Conservation (phyloP, 2,797 vertebrate species). For the Luscinia luscinia region DNA sequence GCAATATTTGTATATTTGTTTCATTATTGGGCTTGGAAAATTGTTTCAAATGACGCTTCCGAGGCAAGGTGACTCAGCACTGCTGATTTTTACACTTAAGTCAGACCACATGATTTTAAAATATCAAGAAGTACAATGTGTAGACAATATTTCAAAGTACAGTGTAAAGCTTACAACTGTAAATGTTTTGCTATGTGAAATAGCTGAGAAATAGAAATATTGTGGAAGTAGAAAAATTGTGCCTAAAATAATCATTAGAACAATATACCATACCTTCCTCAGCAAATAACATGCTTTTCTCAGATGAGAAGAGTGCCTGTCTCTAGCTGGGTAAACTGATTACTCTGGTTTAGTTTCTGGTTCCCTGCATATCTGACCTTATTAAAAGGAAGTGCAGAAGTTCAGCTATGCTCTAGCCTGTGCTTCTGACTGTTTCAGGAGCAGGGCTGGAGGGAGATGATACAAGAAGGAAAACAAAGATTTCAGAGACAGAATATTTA, state of each 20-base stretch:
- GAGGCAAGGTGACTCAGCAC: background rate
- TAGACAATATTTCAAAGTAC: background rate
- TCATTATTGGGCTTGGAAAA: background rate
- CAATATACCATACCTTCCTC: background rate
- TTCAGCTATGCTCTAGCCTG: constrained; percentile 26
- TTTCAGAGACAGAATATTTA: background rate
- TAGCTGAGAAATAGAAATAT: background rate
- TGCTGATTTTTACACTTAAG: background rate
- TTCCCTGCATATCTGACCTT: constrained; percentile 46
- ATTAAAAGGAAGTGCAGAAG: constrained; percentile 68
- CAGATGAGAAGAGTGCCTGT: background rate
- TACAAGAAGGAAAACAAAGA: background rate
- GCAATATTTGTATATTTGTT: background rate
- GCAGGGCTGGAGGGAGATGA: background rate
- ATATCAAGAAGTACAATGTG: background rate
- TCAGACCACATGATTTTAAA: background rate
- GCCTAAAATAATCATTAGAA: background rate
- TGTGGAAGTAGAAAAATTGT: background rate
- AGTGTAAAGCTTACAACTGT: background rate
- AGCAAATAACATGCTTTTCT: constrained; percentile 9
- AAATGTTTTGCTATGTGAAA: background rate
- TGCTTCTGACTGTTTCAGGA: background rate
- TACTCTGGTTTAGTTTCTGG: constrained; percentile 27
- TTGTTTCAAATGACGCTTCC: background rate
- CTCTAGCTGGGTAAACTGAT: constrained; percentile 49